Evolutionary conservation across 1,140 invertebrate genomes (phyloP).

Genomic region (Trialeurodes vaporariorum): DNA sequence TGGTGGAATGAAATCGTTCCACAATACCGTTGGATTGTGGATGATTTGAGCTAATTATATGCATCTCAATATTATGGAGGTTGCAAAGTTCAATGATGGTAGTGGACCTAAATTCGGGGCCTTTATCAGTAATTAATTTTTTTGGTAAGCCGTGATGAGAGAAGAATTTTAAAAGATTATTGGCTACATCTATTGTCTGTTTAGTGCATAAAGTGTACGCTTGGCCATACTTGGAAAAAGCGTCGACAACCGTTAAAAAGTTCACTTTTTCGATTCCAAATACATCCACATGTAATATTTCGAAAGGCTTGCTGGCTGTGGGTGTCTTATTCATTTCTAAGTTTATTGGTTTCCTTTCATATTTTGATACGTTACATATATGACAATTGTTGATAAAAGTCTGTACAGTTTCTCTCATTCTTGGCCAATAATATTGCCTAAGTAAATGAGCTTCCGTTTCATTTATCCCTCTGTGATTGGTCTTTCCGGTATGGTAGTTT

Average conservation of each 20-base stretch:
- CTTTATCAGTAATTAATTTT: slow-evolving; percentile 2
- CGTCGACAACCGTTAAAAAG: not conserved
- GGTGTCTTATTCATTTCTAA: slow-evolving; percentile 4
- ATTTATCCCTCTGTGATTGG: slow-evolving; percentile 6
- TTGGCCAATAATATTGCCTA: slow-evolving; percentile 2
- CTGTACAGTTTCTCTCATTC: not conserved
- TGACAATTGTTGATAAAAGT: slow-evolving; percentile 4
- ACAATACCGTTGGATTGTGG: not conserved
- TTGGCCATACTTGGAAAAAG: slow-evolving; percentile 7
- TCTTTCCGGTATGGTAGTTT: not conserved
- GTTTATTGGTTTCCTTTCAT: slow-evolving; percentile 7
- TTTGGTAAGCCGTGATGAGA: slow-evolving; percentile 7
- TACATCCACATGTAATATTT: slow-evolving; percentile 3
- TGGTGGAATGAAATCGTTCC: too few species aligned
- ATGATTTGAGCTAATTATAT: not conserved
- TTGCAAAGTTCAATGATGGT: slow-evolving; percentile 2
- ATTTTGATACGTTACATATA: not conserved
- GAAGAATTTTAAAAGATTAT: not conserved
- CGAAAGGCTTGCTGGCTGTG: slow-evolving; percentile 5
- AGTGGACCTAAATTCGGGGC: slow-evolving; percentile 1
- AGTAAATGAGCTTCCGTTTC: not conserved
- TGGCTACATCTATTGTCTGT: slow-evolving; percentile 1
- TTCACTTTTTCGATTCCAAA: not conserved
- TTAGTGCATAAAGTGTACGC: not conserved
- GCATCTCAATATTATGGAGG: slow-evolving; percentile 1